Percentiles rank a stretch among this genome's conserved stretches.
Conservation (phyloP, 2,113 vertebrate species). For the Saimiri boliviensis region DNA sequence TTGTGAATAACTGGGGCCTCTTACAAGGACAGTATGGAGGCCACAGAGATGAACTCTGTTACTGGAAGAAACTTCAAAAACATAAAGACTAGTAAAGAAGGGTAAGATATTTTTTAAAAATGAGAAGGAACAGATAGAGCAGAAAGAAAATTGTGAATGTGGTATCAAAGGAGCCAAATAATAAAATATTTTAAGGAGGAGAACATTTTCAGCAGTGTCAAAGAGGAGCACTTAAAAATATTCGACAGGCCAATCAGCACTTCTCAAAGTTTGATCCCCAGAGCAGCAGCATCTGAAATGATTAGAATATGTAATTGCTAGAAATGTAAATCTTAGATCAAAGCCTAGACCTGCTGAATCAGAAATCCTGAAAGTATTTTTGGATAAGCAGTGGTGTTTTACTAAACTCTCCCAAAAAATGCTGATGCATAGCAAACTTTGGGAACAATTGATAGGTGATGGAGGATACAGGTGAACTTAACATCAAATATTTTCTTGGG, state of each 20-base stretch:
- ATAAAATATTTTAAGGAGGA: not conserved
- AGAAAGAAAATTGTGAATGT: not conserved
- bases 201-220: not conserved
- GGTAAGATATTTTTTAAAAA: not conserved
- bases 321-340: not conserved
- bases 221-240: not conserved
- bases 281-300: not conserved
- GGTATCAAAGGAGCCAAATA: not conserved
- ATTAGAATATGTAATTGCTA: not conserved
- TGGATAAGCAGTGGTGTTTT: not conserved
- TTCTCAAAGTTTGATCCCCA: not conserved
- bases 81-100: not conserved
- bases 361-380: not conserved
- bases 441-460: not conserved
- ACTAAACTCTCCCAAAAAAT: not conserved
- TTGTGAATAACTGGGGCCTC: not conserved
- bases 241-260: too few species aligned
- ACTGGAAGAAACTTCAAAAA: not conserved
- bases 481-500: not conserved
- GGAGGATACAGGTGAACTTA: not conserved
- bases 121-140: not conserved
- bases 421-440: not conserved
- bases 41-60: not conserved
- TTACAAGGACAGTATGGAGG: not conserved
- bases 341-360: not conserved